Evolutionary conservation across 2,888 invertebrate genomes (phyloP).

Genomic region (Drosophila histrio): DNA sequence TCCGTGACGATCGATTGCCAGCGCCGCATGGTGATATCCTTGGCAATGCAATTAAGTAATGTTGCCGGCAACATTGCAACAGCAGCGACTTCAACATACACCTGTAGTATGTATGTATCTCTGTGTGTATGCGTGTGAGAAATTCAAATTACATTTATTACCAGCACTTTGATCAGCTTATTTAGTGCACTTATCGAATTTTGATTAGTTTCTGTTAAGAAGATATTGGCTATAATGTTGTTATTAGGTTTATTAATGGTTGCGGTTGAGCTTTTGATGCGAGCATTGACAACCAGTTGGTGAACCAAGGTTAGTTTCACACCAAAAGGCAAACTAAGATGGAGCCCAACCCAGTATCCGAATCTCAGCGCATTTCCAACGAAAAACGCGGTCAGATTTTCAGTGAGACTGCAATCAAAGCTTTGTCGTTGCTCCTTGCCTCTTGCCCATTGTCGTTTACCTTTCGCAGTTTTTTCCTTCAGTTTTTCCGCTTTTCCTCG

Average conservation of each 20-base stretch:
- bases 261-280: constrained; percentile 56
- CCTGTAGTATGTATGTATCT: constrained; percentile 11
- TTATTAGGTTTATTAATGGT: constrained; percentile 76
- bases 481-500: constrained; percentile 32
- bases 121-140: constrained; percentile 38
- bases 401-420: constrained; percentile 45
- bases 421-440: constrained; percentile 19
- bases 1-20: constrained; percentile 78
- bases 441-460: constrained; percentile 27
- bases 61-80: constrained; percentile 40
- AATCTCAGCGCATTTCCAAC: constrained; percentile 56
- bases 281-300: constrained; percentile 31
- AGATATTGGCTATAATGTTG: constrained; percentile 68
- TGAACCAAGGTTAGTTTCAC: constrained; percentile 49
- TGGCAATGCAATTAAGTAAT: constrained; percentile 75
- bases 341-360: constrained; percentile 5
- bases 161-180: constrained; percentile 78
- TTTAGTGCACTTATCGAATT: constrained; percentile 82
- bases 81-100: constrained; percentile 7
- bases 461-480: constrained; percentile 39
- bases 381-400: constrained; percentile 59
- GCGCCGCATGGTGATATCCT: constrained; percentile 60
- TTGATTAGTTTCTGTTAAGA: constrained; percentile 74
- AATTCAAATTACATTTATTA: constrained; percentile 83
- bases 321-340: constrained; percentile 35